phyloP scores from a whole-genome alignment of 2,113 vertebrate species.

The Synodontis membranacea region DNA sequence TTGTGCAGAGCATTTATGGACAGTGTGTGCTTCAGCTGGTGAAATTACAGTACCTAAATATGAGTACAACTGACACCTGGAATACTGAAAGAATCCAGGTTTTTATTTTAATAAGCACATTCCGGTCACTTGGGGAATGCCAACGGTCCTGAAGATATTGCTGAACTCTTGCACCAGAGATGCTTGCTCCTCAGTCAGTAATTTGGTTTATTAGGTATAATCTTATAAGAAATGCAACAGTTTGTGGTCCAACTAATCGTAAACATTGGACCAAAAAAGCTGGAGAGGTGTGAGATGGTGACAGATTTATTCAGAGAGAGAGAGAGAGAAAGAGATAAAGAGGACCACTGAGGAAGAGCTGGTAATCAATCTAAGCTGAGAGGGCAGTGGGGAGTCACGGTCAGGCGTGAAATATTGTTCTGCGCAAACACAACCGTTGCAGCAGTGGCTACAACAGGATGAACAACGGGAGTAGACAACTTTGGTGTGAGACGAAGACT shows the following conservation, averaged over 20 bases:
- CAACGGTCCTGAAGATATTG: neutral
- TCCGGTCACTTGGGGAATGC: neutral
- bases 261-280: neutral
- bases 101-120: neutral
- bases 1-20: neutral
- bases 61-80: neutral
- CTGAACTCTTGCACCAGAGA: neutral
- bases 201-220: neutral
- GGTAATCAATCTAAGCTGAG: conserved; percentile 46
- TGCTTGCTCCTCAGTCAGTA: neutral
- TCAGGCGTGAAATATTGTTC: conserved; percentile 47
- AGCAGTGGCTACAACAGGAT: neutral
- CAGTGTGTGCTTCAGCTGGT: neutral
- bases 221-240: neutral
- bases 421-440: conserved; percentile 12
- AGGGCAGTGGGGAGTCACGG: conserved; percentile 44
- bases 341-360: conserved; percentile 3
- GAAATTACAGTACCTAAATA: neutral
- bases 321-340: conserved; percentile 1
- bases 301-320: conserved; percentile 22
- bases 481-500: neutral
- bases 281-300: conserved; percentile 27
- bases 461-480: neutral
- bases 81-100: neutral
- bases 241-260: neutral